Evolutionary conservation across 1,140 invertebrate species (phyloP).

Genomic region (fruit fly (Drosophila melanogaster)): DNA sequence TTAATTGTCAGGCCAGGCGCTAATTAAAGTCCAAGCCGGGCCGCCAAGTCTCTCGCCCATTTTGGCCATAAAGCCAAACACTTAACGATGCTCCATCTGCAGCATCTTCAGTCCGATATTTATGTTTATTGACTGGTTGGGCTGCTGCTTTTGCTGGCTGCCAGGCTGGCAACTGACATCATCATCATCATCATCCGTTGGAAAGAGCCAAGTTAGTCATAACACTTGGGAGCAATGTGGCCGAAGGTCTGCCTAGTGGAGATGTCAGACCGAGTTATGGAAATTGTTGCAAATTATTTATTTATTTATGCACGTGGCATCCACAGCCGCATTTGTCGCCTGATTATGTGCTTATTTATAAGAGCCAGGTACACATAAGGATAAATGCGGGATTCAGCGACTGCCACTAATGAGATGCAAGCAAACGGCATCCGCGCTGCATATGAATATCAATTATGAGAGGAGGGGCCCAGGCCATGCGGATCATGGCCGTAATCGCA

Average conservation of each 20-base stretch:
- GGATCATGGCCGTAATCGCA: conserved; percentile 48
- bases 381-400: conserved; percentile 48
- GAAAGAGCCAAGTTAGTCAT: conserved; percentile 61
- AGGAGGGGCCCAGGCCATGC: conserved; percentile 1
- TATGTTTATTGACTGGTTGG: conserved; percentile 74
- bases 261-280: conserved; percentile 76
- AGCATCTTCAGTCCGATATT: conserved; percentile 61
- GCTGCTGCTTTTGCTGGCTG: conserved; percentile 37
- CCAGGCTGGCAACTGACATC: conserved; percentile 56
- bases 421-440: conserved; percentile 49
- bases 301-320: conserved; percentile 72
- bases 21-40: conserved; percentile 69
- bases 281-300: conserved; percentile 82
- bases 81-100: conserved; percentile 67
- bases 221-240: conserved; percentile 38
- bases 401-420: conserved; percentile 73
- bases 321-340: conserved; percentile 59
- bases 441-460: conserved; percentile 77
- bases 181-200: conserved; percentile 41
- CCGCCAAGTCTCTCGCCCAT: conserved; percentile 53
- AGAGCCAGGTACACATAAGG: conserved; percentile 51
- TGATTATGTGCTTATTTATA: conserved; percentile 81
- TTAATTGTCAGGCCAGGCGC: conserved; percentile 75
- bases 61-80: conserved; percentile 75
- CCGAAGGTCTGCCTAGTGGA: conserved; percentile 37